Conservation (phyloP, 1,140 invertebrate species). For the Polypedilum vanderplanki region DNA sequence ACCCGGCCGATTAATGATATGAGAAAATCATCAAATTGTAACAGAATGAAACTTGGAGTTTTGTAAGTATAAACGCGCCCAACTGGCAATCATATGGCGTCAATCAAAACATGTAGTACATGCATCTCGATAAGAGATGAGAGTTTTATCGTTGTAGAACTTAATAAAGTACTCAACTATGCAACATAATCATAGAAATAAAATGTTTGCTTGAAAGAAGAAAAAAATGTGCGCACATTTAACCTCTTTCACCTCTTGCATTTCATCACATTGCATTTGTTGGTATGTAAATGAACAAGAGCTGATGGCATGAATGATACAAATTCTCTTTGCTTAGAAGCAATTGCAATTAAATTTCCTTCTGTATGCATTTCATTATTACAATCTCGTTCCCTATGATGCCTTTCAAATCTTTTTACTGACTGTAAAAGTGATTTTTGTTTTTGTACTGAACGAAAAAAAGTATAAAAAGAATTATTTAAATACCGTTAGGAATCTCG, state of each 20-base stretch:
- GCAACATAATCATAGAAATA: not conserved
- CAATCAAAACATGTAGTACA: too few relatives aligned
- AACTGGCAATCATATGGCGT: too few relatives aligned
- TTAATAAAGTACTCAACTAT: not conserved
- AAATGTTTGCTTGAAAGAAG: not conserved
- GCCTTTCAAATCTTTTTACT: not conserved
- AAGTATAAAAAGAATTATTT: not conserved
- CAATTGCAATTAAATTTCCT: not conserved
- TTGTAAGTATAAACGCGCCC: not conserved
- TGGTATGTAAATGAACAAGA: not conserved
- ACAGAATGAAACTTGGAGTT: not conserved
- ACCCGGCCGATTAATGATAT: conserved; percentile 3
- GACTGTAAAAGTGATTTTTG: not conserved
- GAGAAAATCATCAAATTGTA: not conserved
- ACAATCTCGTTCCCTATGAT: not conserved
- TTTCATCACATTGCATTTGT: not conserved
- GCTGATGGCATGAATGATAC: not conserved
- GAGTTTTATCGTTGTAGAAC: not conserved
- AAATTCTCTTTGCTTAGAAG: not conserved
- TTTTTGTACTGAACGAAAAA: not conserved
- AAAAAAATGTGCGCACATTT: not conserved
- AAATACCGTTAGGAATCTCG: conserved; percentile 8
- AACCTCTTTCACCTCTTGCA: not conserved
- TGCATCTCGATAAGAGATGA: not conserved
- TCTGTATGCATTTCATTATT: conserved; percentile 4